Base-by-base conservation (phyloP, 2,888 invertebrate species). In the Drosophila prolongata region DNA sequence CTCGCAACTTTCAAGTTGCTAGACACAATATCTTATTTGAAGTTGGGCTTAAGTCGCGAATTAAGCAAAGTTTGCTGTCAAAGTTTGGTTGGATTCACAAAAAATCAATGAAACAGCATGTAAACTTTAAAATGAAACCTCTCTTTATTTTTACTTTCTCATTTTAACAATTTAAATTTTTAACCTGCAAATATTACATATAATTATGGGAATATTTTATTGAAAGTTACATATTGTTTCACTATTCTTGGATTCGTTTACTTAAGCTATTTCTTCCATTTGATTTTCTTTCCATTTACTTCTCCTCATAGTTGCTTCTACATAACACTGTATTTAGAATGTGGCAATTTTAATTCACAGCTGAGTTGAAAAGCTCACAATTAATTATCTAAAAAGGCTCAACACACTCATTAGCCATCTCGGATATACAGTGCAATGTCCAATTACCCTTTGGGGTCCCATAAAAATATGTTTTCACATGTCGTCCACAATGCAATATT, bases 321-420 rank as follows among this genome's bases (percentile, higher is more conserved):
- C 37, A 13, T 40, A 56, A 13, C n/a, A n/a, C 1, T 40, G 47
- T 46, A 24, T 34, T 50, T n/a, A 6, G 24, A 6, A 44, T 14
- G 30, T 27, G 49, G 42, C 27, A 6, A 40, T 40, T 56, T 56
- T 68, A 70, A 70, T 70, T 59, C 71, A 59, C 60, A 68, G 24
- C 27, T 19, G 86, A 77, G 75, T 73, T 76, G 78, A 75, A 80
- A 81, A 78, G 79, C 77, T 49, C 70, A 50, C 86, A 75, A 82
- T 82, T 87, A 82, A 87, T 82, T 87, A 85, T 77, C 85, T 77
- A 81, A 87, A 72, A 76, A 74, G 81, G 71, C 81, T 82, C 80
- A 64, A 80, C 86, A 80, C 80, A 80, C 80, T 80, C 80, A 80
- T 80, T 80, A 80, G 80, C 71, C 69, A 34, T 53, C 49, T 50